Evolutionary conservation across 2,797 vertebrate genomes (phyloP), one percentile per base, ranked within the genome.

Genomic region (Muraenolepis orangiensis): DNA sequence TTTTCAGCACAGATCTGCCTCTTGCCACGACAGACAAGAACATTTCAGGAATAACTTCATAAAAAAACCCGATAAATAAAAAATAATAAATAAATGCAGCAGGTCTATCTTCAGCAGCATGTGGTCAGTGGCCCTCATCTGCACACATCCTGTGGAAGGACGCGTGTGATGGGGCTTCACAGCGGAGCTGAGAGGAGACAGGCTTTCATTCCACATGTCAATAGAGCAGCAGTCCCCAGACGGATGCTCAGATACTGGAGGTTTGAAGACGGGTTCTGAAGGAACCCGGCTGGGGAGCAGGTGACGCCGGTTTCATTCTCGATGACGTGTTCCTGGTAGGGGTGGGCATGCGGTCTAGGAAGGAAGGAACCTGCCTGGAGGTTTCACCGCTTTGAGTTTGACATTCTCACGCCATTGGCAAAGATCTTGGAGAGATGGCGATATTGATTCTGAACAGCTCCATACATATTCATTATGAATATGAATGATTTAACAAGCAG

Each of bases 171-270:
- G 78, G 72, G 23, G 74, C 82, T 86, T 89, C 85, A 89, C 57
- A 88, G 83, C 70, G 6, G 72, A 72, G 70, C 26, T 75, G 84
- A 76, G 81, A 76, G 80, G 67, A 74, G 77, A 76, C 72, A 85
- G 72, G 78, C 77, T 87, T 88, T 79, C 76, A 88, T 85, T 76
- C 80, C 74, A 80, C 79, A 87, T 84, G 86, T 87, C 84, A 86
- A 78, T 87, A 81, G 75, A 72, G 66, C 69, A 84, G 82, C 82
- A 77, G 81, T 79, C 70, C 4, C 20, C 4, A 64, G 75, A 78
- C 38, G 57, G 81, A 80, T 80, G 84, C 77, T 1, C 68, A 75
- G 76, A 82, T 83, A 74, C 88, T 71, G 76, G 75, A 36, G 72
- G 28, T 66, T 23, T 10, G 1, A 34, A 18, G n/a, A n/a, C n/a